Base-by-base conservation (phyloP, 1,140 invertebrate species). In the Platorchestia sp. region DNA sequence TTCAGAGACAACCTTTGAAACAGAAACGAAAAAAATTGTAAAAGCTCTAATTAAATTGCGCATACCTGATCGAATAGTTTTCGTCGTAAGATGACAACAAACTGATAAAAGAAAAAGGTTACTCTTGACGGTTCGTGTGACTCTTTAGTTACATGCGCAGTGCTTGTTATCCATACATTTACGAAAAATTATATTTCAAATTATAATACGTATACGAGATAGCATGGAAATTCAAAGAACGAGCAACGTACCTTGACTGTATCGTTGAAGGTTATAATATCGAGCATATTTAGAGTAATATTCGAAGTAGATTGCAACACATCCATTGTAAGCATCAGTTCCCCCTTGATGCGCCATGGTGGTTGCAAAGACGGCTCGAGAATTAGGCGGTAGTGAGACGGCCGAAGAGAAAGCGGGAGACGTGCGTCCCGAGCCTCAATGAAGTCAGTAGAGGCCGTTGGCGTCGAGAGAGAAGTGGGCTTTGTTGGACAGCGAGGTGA, bases 261-360 rank as follows among this genome's bases (percentile, higher is more conserved):
- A 95, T 95, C 95, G 41, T 95, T 95, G 16, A 51, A 43, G 40
- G 59, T 95, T 36, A 95, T 86, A 42, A 95, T 95, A n/a, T 95
- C 95, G 36, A 89, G 43, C 59, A 95, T 95, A 42, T 95, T 86
- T 16, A 95, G 59, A 41, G 95, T 95, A 45, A 95, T 95, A 36
- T 75, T 86, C 14, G 36, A 27, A 0, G 95, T 95, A 40, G 45
- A 16, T 43, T 95, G 59, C 45, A 59, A 16, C n/a, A 95, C 95
- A 42, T 86, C 41, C 43, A 95, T 86, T 0, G 59, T 43, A 22
- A 95, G 22, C 19, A 45, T 16, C 3, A 95, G 16, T n/a, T 95
- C 59, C 43, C 95, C 95, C 44, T 75, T 95, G 22, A 95, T 42
- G 14, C 10, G 36, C 59, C 59, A 95, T 40, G 59, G 59, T 27